Evolutionary conservation across 2,113 vertebrate genomes (phyloP), one percentile per base, ranked within the genome.

Genomic region (Cinclus mexicanus): DNA sequence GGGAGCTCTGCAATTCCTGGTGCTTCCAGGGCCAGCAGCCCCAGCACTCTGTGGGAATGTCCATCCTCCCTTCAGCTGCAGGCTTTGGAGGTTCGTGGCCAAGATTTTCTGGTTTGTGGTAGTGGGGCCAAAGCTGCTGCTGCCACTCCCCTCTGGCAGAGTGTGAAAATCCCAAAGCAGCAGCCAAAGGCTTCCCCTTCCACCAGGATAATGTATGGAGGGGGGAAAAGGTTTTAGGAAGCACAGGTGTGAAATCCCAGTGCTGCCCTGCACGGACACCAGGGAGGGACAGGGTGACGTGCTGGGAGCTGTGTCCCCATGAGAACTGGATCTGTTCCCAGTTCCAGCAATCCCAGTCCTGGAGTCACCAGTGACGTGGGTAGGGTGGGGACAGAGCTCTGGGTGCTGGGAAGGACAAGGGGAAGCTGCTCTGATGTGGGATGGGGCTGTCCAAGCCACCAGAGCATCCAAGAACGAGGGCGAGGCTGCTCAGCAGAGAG

Each of bases 401-500:
- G 71, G 70, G 41, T 0, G 7, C 72, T 88, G 18, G 2, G 86
- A 69, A 89, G 76, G 65, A 60, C 76, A 65, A 65, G 18, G 28
- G 92, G 95, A 97, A 90, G 55, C 60, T 81, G 77, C 39, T 75
- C 18, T 55, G 61, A 84, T 37, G 37, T 63, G 71, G 77, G 71
- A 19, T 68, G 82, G 33, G 47, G 74, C 19, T 82, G 74, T 61
- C 81, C 50, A 29, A 83, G 37, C 23, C 60, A 83, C 31, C 21
- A 53, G 56, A 16, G 12, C 46, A 60, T 47, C 83, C 67, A 63
- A 68, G 68, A 78, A 2, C 0, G 1, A 50, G 93, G 90, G 93
- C 4, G 57, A 94, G 93, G 86, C 79, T 61, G 56, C 7, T 46
- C 94, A 84, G 31, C 72, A 76, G 86, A 31, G 59, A 96, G 94